Evolutionary conservation across 2,888 invertebrate species (phyloP).

Genomic region (Hololepta plana): DNA sequence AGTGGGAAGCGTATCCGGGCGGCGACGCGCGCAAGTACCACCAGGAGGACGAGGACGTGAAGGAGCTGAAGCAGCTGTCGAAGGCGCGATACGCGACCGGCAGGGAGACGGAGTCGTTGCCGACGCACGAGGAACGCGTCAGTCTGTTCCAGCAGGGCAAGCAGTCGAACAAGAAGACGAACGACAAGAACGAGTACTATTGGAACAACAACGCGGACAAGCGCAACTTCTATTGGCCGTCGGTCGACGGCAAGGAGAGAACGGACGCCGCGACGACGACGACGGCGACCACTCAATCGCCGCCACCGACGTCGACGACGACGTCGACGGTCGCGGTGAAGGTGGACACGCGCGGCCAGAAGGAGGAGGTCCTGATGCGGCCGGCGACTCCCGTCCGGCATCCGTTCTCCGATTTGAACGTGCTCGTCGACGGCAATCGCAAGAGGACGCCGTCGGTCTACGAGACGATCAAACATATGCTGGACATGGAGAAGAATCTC

Average conservation of each 20-base stretch:
- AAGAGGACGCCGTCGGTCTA: slow-evolving; percentile 30
- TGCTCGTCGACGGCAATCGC: slow-evolving; percentile 19
- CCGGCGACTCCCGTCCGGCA: slow-evolving; percentile 35
- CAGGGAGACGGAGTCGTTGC: slow-evolving; percentile 7
- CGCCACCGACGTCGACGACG: slow-evolving; percentile 10
- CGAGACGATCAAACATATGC: slow-evolving; percentile 36
- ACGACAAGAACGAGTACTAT: slow-evolving; percentile 2
- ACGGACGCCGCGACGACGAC: background rate
- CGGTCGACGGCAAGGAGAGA: slow-evolving; percentile 11
- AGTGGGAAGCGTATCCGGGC: slow-evolving; percentile 13
- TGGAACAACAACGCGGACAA: no score
- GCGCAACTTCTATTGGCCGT: slow-evolving; percentile 10
- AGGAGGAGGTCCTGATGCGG: slow-evolving; percentile 43
- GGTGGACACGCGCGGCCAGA: slow-evolving; percentile 26
- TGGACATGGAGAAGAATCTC: slow-evolving; percentile 33
- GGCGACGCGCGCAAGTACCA: slow-evolving; percentile 14
- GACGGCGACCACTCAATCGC: slow-evolving; percentile 7
- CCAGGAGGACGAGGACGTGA: slow-evolving; percentile 44
- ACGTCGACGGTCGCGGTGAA: slow-evolving; percentile 13
- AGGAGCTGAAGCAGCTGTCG: slow-evolving; percentile 42
- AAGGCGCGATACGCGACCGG: slow-evolving; percentile 21
- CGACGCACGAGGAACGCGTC: slow-evolving; percentile 12
- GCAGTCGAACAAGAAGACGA: slow-evolving; percentile 8
- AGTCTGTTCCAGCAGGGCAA: slow-evolving; percentile 13
- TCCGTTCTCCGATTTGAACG: slow-evolving; percentile 33